Conservation (phyloP, 2,888 invertebrate genomes). For the Agrilus mali region DNA sequence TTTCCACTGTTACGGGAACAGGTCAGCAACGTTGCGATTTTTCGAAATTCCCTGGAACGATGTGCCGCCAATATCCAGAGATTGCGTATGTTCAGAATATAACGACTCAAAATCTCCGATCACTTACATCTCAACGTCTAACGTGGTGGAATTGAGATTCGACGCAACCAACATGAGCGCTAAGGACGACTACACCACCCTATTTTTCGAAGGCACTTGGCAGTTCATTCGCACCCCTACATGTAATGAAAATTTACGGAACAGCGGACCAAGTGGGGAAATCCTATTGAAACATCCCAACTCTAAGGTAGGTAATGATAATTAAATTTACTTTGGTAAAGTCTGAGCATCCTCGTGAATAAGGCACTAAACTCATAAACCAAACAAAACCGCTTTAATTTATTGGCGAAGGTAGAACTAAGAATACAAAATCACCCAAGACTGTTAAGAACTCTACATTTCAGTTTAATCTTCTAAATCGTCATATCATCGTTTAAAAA, state of each 20-base stretch:
- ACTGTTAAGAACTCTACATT: no score
- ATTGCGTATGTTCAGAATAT: constrained; percentile 63
- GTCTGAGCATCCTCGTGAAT: no score
- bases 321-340: constrained; percentile 2
- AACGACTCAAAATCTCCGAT: constrained; percentile 40
- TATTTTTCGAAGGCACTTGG: constrained; percentile 74
- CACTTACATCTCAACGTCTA: constrained; percentile 63
- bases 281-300: constrained; percentile 42
- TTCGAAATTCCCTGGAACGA: constrained; percentile 66
- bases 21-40: constrained; percentile 56
- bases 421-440: no score
- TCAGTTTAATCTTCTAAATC: no score
- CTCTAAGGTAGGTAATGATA: not conserved
- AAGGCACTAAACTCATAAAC: no score
- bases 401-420: no score
- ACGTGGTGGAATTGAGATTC: constrained; percentile 69
- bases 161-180: constrained; percentile 74
- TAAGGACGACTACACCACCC: constrained; percentile 70
- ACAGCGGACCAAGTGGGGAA: constrained; percentile 66
- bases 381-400: no score
- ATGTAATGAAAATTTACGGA: constrained; percentile 56
- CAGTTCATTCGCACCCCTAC: constrained; percentile 61
- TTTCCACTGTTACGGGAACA: constrained; percentile 58
- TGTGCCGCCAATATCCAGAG: constrained; percentile 58
- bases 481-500: no score